Conservation (phyloP, 2,113 vertebrate genomes). For the Cygnus atratus region DNA sequence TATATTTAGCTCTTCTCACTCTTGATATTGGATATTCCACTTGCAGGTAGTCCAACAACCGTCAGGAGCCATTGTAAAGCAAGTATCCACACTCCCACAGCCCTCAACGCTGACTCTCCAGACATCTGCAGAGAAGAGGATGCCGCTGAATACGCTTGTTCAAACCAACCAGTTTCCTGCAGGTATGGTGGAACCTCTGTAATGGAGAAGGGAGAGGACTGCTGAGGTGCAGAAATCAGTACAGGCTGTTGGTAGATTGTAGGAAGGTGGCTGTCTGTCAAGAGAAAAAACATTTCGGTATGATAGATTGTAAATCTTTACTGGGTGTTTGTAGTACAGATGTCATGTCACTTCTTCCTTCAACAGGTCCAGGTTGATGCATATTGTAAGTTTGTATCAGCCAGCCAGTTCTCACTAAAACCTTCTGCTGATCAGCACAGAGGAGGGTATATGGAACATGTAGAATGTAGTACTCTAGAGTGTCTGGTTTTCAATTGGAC, state of each 20-base stretch:
- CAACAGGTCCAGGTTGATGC: background rate
- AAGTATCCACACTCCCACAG: slow-evolving; percentile 45
- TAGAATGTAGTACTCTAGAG: background rate
- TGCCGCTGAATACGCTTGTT: slow-evolving; percentile 37
- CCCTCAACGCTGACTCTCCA: slow-evolving; percentile 62
- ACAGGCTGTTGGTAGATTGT: background rate
- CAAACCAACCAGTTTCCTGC: slow-evolving; percentile 61
- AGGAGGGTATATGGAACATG: background rate
- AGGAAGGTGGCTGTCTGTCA: fast-evolving
- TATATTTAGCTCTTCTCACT: slow-evolving; percentile 8
- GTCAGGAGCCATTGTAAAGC: slow-evolving; percentile 68
- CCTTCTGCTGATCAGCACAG: background rate
- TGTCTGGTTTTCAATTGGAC: background rate
- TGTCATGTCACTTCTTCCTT: background rate
- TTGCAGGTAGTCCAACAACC: slow-evolving; percentile 82
- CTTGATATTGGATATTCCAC: background rate
- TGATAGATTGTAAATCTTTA: fast-evolving
- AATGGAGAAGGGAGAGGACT: background rate
- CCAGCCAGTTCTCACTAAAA: background rate
- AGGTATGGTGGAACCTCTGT: slow-evolving; percentile 31
- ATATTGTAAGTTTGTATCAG: background rate
- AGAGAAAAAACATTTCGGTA: background rate
- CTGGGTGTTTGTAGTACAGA: background rate
- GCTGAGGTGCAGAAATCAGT: background rate
- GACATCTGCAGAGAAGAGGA: slow-evolving; percentile 59